phyloP scores from a whole-genome alignment of 2,113 vertebrate genomes.

The Callipepla californica region DNA sequence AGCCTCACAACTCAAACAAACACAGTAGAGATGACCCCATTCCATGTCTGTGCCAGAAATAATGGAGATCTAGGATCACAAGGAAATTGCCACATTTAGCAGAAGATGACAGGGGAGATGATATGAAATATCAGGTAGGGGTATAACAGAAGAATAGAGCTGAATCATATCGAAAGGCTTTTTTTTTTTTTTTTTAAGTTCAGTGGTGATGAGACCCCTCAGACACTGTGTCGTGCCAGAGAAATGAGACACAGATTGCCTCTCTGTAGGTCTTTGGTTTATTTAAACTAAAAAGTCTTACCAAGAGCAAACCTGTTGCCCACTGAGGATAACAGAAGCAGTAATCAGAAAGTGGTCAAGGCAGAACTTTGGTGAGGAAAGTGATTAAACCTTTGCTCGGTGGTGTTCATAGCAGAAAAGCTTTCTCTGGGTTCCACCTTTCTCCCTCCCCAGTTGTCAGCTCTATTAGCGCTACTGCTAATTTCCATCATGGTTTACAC shows the following conservation, averaged over 20 bases:
- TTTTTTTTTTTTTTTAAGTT: not conserved
- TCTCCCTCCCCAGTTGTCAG: not conserved
- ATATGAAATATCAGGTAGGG: not conserved
- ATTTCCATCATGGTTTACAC: not conserved
- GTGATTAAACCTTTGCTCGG: not conserved
- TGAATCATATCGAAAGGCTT: not conserved
- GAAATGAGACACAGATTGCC: not conserved
- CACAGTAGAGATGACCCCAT: not conserved
- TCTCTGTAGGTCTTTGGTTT: not conserved
- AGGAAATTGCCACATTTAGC: not conserved
- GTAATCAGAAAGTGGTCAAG: not conserved
- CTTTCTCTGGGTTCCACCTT: not conserved
- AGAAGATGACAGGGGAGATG: not conserved
- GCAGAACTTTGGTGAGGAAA: not conserved
- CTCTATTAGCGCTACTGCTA: not conserved
- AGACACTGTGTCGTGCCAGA: not conserved
- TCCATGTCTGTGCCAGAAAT: not conserved
- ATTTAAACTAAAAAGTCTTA: not conserved
- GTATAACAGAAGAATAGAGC: not conserved
- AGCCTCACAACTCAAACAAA: not conserved
- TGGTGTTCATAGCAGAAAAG: not conserved
- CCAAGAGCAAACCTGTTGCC: not conserved
- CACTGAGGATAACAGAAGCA: not conserved
- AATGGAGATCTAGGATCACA: too few relatives aligned
- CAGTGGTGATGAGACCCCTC: not conserved